These are phyloP conservation scores for Macrobrachium rosenbergii DNA, from an alignment of 1,140 invertebrate species.

Conservation along the genomic window DNA sequence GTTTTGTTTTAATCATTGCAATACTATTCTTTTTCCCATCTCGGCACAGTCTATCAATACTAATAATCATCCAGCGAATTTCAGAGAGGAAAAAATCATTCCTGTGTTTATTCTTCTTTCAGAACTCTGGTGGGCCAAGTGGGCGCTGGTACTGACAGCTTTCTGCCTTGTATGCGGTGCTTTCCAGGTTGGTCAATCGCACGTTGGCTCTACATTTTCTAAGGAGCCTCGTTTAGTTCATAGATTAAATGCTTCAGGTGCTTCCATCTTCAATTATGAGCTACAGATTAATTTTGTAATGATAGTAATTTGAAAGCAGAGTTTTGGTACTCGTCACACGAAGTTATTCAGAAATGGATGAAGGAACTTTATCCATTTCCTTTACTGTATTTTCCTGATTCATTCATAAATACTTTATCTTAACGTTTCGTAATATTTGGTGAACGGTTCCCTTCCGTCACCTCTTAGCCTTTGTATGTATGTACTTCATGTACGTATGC, in stretches of 20 bases:
- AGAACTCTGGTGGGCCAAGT: slow-evolving; percentile 3
- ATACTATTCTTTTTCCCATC: background rate
- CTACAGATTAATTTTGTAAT: background rate
- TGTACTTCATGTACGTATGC: background rate
- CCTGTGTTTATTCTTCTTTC: background rate
- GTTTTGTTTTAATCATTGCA: background rate
- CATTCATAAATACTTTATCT: too few species aligned
- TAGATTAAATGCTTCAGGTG: too few species aligned
- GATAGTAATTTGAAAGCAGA: background rate
- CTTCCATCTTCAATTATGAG: too few species aligned
- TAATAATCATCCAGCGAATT: background rate
- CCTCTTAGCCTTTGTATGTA: background rate
- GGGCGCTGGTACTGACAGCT: background rate
- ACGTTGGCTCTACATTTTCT: background rate
- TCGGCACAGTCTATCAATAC: too few species aligned
- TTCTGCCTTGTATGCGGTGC: background rate
- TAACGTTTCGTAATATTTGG: background rate
- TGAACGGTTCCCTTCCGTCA: background rate
- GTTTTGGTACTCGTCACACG: too few species aligned
- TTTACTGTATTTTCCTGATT: too few species aligned
- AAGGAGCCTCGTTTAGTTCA: too few species aligned
- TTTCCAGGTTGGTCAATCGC: background rate
- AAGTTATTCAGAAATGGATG: too few species aligned
- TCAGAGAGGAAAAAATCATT: background rate
- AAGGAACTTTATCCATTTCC: too few species aligned